Conservation (phyloP, 2,888 invertebrate genomes). For the Lasioglossum zephyrum region DNA sequence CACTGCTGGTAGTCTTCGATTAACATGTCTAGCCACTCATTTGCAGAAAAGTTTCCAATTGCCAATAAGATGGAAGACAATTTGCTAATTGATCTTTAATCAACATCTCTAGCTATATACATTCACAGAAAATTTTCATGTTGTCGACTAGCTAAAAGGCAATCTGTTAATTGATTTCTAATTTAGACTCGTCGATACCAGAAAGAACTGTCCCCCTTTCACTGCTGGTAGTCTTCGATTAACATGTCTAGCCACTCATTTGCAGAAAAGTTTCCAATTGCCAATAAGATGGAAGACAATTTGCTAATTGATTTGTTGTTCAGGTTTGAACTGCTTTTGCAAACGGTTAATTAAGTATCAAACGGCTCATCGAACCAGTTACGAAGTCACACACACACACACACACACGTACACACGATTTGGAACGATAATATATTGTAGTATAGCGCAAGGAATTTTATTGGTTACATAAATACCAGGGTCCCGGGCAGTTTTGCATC, state of each 20-base stretch:
- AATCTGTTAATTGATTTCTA: not conserved
- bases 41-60: not conserved
- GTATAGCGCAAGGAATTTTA: constrained; percentile 52
- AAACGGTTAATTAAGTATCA: constrained; percentile 31
- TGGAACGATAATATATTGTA: constrained; percentile 45
- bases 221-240: not conserved
- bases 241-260: not conserved
- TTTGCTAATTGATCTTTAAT: not conserved
- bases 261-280: not conserved
- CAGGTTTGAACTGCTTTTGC: not conserved
- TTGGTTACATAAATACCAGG: constrained; percentile 57
- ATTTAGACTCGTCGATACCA: not conserved
- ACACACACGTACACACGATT: not conserved
- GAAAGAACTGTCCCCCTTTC: not conserved
- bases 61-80: not conserved
- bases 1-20: not conserved
- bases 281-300: not conserved
- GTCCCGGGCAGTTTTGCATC: constrained; percentile 48
- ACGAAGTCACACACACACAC: constrained; percentile 23
- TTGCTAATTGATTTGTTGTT: not conserved
- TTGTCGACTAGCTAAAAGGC: not conserved
- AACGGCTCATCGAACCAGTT: constrained; percentile 23
- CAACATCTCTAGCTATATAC: not conserved
- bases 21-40: not conserved
- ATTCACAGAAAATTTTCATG: not conserved